Percentiles rank a stretch among this genome's conserved stretches.
phyloP scores from a whole-genome alignment of 2,888 invertebrate species.

The Brenthis ino region DNA sequence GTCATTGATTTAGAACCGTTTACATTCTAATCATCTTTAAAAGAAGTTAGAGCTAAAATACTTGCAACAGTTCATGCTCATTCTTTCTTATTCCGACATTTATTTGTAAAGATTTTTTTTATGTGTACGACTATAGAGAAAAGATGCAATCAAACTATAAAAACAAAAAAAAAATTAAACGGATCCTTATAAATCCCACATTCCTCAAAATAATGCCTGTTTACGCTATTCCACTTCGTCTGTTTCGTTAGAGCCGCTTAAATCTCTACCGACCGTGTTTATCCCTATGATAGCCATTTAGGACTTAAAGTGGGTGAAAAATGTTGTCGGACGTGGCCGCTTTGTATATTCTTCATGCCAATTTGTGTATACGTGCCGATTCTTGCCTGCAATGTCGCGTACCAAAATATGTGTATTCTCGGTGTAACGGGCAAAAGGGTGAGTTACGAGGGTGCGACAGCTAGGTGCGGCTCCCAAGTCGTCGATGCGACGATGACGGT shows the following conservation, averaged over 20 bases:
- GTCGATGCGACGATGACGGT: slow-evolving; percentile 69
- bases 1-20: slow-evolving; percentile 65
- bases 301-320: slow-evolving; percentile 45
- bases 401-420: slow-evolving; percentile 31
- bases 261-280: slow-evolving; percentile 44
- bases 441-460: slow-evolving; percentile 65
- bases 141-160: slow-evolving; percentile 18
- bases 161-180: slow-evolving; percentile 31
- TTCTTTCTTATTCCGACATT: too few relatives aligned
- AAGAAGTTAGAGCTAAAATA: slow-evolving; percentile 53
- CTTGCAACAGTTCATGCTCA: slow-evolving; percentile 46
- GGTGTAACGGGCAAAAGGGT: slow-evolving; percentile 47
- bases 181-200: slow-evolving; percentile 43
- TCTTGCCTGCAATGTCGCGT: slow-evolving; percentile 17
- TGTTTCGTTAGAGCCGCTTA: slow-evolving; percentile 41
- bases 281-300: slow-evolving; percentile 48
- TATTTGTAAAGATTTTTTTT: too few relatives aligned
- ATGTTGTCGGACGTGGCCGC: slow-evolving; percentile 39
- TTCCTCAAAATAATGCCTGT: slow-evolving; percentile 41
- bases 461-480: slow-evolving; percentile 69
- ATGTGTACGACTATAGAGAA: background rate
- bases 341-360: slow-evolving; percentile 34
- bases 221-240: slow-evolving; percentile 45
- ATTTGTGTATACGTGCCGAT: slow-evolving; percentile 34
- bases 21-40: slow-evolving; percentile 59